Conservation (phyloP, 2,113 vertebrate genomes). For the Zosterops hypoxanthus region DNA sequence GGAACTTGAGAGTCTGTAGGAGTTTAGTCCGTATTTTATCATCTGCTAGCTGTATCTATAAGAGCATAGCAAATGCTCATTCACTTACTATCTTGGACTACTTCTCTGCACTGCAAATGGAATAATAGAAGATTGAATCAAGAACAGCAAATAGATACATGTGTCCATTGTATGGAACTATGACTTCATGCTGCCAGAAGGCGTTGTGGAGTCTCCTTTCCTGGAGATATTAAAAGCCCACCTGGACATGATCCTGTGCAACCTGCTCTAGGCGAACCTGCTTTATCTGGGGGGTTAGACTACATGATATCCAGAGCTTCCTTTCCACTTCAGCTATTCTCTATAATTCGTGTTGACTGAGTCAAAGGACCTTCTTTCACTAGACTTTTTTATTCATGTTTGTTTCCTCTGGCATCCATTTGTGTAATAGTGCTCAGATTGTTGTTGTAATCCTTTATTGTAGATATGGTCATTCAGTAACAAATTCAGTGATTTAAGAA, state of each 20-base stretch:
- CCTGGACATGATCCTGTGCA: not conserved
- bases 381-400: constrained; percentile 37
- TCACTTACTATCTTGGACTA: constrained; percentile 12
- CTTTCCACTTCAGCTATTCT: not conserved
- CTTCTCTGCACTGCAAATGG: constrained; percentile 39
- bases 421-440: not conserved
- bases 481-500: constrained; percentile 26
- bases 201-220: not conserved
- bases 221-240: not conserved
- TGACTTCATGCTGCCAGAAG: not conserved
- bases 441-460: constrained; percentile 1
- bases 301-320: not conserved
- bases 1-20: not conserved
- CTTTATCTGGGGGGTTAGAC: not conserved
- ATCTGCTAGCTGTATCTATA: not conserved
- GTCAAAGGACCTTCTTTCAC: constrained; percentile 7
- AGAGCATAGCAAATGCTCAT: constrained; percentile 32
- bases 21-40: not conserved
- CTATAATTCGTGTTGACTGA: not conserved
- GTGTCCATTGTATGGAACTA: not conserved
- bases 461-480: constrained; percentile 8
- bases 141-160: constrained; percentile 9
- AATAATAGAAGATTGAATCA: constrained; percentile 31
- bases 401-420: constrained; percentile 28
- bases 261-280: not conserved